Conservation (phyloP, 2,113 vertebrate genomes). For the Odocoileus hemionus region DNA sequence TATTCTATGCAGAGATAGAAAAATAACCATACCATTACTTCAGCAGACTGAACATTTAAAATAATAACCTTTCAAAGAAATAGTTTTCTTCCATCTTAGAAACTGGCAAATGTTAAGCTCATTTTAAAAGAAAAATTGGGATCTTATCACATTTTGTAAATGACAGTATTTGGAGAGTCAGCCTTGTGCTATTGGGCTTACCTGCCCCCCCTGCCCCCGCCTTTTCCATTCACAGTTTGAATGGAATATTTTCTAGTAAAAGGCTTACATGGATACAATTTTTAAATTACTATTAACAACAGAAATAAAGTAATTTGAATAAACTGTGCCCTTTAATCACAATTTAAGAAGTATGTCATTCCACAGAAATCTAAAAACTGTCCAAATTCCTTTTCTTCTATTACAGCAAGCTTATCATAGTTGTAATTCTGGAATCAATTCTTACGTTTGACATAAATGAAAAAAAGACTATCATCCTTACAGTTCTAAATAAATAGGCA, state of each 20-base stretch:
- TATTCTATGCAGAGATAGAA: slow-evolving; percentile 81
- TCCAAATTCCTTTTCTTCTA: neutral
- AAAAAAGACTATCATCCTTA: slow-evolving; percentile 2
- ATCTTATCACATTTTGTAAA: neutral
- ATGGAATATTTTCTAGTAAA: slow-evolving; percentile 12
- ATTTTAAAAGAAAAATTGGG: slow-evolving; percentile 40
- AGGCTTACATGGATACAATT: neutral
- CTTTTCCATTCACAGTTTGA: slow-evolving; percentile 8
- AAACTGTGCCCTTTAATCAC: neutral
- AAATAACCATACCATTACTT: slow-evolving; percentile 71
- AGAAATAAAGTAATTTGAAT: slow-evolving; percentile 19
- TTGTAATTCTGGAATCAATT: neutral
- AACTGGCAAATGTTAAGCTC: slow-evolving; percentile 31
- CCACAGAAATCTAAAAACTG: slow-evolving; percentile 17
- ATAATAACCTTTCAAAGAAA: slow-evolving; percentile 54
- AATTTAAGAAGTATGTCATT: slow-evolving; percentile 27
- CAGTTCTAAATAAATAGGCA: neutral
- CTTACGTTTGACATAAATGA: slow-evolving; percentile 2
- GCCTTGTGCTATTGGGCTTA: neutral
- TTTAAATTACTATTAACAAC: slow-evolving; percentile 27
- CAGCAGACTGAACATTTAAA: slow-evolving; percentile 56
- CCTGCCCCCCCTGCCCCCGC: neutral
- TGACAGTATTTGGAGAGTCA: slow-evolving; percentile 11
- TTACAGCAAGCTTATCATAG: neutral
- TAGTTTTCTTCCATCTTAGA: slow-evolving; percentile 19